Base-by-base conservation (phyloP, 2,797 vertebrate species). In the Alca torda region DNA sequence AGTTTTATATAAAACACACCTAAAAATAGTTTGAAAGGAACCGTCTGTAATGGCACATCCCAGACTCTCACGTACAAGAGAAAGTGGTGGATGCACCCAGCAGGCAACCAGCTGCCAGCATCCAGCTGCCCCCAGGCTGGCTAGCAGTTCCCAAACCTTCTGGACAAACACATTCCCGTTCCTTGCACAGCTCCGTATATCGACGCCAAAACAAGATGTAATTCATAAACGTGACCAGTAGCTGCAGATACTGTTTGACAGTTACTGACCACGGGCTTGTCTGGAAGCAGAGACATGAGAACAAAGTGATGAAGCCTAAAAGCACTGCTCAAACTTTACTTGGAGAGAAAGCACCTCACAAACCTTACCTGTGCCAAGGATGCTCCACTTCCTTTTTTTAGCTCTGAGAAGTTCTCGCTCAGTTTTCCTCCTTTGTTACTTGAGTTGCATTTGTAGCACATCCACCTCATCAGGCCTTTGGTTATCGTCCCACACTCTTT, bases 361-460 rank as follows among this genome's bases (percentile, higher is more conserved):
- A 87, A 31, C 61, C 98, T 96, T 69, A 99, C 99, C 99, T 99
- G 99, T 51, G 98, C 98, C 61, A 99, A 96, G 30, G 98, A 98
- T 5, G 98, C 93, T 77, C 93, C 98, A 28, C 97, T 98, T 54
- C 97, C 97, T 84, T 98, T 98, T 53, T 97, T 98, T 9, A 96
- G 70, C 51, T 98, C 98, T 1, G 95, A 78, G 30, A 97, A 93
- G 60, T 94, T 93, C 86, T 98, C 98, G 8, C 97, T 98, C 10
- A 98, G 92, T 87, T 98, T 98, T 46, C 98, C 98, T 46, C 97
- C 98, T 94, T 99, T 99, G 92, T 95, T 99, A 90, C 97, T 97
- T 4, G 98, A 99, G 18, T 98, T 99, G 97, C 99, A 99, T 79
- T 99, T 99, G 96, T 99, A 99, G 98, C 99, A 99, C 72, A 98